phyloP scores from a whole-genome alignment of 2,113 vertebrate species.

The Paraplagusia blochii region DNA sequence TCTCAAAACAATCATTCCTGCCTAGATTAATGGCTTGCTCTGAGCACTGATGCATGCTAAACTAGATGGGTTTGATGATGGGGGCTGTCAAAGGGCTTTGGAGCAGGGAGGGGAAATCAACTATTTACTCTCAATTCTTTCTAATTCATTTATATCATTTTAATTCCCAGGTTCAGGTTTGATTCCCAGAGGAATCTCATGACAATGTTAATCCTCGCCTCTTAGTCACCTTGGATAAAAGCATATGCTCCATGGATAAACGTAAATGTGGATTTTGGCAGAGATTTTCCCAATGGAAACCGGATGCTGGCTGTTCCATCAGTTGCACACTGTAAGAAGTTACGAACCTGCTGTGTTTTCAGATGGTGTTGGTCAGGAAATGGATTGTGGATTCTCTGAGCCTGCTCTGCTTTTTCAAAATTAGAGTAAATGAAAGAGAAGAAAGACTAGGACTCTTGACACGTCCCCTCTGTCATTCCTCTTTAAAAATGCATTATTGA shows the following conservation, averaged over 20 bases:
- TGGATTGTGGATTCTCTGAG: too few relatives aligned
- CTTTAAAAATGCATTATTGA: slow-evolving; percentile 30
- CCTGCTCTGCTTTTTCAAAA: slow-evolving; percentile 44
- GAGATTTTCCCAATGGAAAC: slow-evolving; percentile 3
- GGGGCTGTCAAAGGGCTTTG: slow-evolving; percentile 22
- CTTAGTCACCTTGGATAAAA: too few relatives aligned
- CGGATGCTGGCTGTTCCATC: neutral
- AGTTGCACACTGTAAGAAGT: slow-evolving; percentile 6
- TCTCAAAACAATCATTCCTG: slow-evolving; percentile 58
- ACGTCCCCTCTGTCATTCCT: slow-evolving; percentile 22
- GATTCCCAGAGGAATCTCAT: too few relatives aligned
- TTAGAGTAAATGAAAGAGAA: slow-evolving; percentile 30
- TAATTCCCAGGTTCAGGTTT: too few relatives aligned
- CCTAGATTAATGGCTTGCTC: slow-evolving; percentile 56
- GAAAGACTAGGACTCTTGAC: slow-evolving; percentile 22
- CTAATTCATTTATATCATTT: slow-evolving; percentile 22
- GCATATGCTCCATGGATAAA: too few relatives aligned
- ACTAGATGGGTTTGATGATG: slow-evolving; percentile 41
- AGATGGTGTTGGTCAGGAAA: too few relatives aligned
- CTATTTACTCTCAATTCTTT: slow-evolving; percentile 22
- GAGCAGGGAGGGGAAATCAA: slow-evolving; percentile 20
- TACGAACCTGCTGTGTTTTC: slow-evolving; percentile 2
- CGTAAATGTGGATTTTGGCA: too few relatives aligned
- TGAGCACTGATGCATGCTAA: slow-evolving; percentile 39
- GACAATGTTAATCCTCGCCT: too few relatives aligned